These are phyloP conservation scores for Heloderma charlesbogerti DNA, from an alignment of 2,113 vertebrate genomes.

Conservation along the genomic window DNA sequence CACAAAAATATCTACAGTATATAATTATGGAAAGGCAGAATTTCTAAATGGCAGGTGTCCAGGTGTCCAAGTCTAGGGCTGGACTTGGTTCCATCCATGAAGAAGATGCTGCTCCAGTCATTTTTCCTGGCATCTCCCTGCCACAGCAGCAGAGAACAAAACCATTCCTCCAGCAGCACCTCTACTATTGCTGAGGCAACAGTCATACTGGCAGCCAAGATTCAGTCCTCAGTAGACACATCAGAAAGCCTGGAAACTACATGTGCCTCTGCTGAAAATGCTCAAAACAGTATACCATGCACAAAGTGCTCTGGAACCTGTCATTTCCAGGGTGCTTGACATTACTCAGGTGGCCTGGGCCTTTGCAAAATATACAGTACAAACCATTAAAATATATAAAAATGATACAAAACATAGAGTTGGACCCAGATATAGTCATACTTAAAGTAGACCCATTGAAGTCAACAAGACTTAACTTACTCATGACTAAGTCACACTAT, in stretches of 20 bases:
- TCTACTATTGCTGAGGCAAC: too few species aligned
- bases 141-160: not conserved
- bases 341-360: not conserved
- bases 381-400: too few species aligned
- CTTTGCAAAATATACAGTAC: too few species aligned
- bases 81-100: too few species aligned
- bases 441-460: too few species aligned
- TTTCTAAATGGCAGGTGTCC: not conserved
- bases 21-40: not conserved
- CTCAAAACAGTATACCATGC: not conserved
- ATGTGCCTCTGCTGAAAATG: not conserved
- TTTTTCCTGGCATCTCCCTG: not conserved
- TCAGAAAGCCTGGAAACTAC: too few species aligned
- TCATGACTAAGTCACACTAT: too few species aligned
- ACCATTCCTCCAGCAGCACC: not conserved
- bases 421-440: too few species aligned
- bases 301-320: not conserved
- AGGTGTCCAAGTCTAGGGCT: not conserved
- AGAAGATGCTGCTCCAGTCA: not conserved
- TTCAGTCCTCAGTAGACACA: too few species aligned
- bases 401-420: too few species aligned
- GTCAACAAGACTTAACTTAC: too few species aligned
- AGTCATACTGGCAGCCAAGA: too few species aligned
- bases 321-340: not conserved
- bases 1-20: not conserved